Evolutionary conservation across 2,797 vertebrate genomes (phyloP).

Genomic region (Aphelocoma californica): DNA sequence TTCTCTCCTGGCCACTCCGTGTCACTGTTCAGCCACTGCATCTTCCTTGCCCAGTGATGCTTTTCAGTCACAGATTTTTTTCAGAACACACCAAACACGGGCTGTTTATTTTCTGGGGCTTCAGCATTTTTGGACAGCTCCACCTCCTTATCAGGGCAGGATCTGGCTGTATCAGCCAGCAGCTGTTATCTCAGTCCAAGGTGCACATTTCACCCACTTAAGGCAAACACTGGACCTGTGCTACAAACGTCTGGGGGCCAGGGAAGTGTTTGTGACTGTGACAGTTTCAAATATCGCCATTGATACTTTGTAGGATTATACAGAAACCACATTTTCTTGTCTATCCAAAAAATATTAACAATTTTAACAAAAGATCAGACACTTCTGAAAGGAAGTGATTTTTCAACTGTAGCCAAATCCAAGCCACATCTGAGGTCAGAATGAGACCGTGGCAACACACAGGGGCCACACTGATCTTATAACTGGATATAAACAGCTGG

Average conservation of each 20-base stretch:
- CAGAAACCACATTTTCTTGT: background rate
- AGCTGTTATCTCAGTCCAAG: background rate
- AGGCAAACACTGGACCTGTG: background rate
- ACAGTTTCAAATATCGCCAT: background rate
- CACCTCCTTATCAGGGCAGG: background rate
- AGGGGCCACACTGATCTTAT: background rate
- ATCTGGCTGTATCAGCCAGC: background rate
- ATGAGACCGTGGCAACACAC: background rate
- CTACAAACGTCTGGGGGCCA: background rate
- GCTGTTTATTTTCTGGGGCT: background rate
- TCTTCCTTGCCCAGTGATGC: background rate
- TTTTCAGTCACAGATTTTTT: background rate
- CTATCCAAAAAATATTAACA: background rate
- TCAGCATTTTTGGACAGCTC: background rate
- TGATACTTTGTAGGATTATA: background rate
- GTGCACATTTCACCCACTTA: background rate
- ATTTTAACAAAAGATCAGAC: background rate
- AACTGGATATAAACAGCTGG: background rate
- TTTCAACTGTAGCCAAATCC: background rate
- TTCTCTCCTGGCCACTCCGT: constrained; percentile 42
- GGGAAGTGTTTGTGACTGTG: background rate
- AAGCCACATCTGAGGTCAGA: background rate
- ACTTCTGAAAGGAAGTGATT: background rate
- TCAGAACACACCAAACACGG: background rate
- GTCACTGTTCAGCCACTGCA: constrained; percentile 63